Evolutionary conservation across 2,888 invertebrate genomes (phyloP).

Genomic region (Heterodera filipjevi): DNA sequence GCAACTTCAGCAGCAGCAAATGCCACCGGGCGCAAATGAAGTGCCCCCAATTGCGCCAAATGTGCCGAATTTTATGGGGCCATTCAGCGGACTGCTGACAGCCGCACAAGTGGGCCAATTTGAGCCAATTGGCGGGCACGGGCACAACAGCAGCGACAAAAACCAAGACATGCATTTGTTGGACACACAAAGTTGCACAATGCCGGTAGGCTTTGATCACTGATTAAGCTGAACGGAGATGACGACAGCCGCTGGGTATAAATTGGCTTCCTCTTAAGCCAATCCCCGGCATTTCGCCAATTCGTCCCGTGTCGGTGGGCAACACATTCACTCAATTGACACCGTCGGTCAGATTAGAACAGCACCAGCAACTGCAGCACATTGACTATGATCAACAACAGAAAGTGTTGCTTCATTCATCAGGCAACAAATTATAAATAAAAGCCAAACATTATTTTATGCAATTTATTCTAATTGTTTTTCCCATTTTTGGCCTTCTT

Average conservation of each 20-base stretch:
- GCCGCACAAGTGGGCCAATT: background rate
- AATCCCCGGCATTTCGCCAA: background rate
- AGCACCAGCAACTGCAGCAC: background rate
- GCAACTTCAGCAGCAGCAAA: conserved; percentile 16
- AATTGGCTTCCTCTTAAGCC: background rate
- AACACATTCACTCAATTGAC: background rate
- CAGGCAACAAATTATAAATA: background rate
- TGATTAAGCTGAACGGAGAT: background rate
- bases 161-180: background rate
- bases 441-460: background rate
- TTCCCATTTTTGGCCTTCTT: conserved; percentile 4
- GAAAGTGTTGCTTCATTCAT: background rate
- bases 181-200: background rate
- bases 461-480: background rate
- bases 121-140: background rate
- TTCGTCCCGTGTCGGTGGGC: background rate
- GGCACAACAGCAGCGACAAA: background rate
- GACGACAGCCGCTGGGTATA: background rate
- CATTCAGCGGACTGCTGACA: background rate
- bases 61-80: background rate
- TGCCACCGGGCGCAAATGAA: background rate
- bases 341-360: background rate
- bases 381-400: background rate
- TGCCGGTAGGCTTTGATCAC: background rate
- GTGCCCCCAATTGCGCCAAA: background rate